phyloP scores from a whole-genome alignment of 2,888 invertebrate species.

The Meiosimyza platycephala region DNA sequence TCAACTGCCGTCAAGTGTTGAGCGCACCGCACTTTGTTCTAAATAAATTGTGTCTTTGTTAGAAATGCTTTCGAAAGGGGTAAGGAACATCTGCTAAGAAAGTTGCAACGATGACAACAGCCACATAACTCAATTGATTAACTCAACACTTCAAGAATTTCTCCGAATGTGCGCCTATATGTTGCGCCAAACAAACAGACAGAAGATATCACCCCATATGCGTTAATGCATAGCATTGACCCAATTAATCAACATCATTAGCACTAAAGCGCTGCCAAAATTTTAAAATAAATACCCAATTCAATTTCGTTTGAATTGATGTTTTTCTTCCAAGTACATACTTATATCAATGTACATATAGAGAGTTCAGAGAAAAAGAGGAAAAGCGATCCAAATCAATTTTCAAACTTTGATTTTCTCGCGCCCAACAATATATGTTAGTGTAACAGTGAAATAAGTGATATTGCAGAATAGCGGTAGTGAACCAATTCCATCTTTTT shows the following conservation, averaged over 20 bases:
- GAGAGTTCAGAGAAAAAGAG: no score
- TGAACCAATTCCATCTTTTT: no score
- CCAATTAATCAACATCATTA: conserved; percentile 61
- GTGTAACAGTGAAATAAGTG: no score
- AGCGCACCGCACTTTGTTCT: background rate
- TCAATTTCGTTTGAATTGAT: no score
- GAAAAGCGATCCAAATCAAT: no score
- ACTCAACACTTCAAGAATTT: conserved; percentile 10
- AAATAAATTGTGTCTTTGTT: background rate
- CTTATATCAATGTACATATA: no score
- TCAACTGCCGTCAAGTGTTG: background rate
- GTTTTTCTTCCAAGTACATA: no score
- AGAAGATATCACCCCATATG: background rate
- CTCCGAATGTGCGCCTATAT: conserved; percentile 2
- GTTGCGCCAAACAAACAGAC: no score
- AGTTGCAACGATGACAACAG: background rate
- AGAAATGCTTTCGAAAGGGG: background rate
- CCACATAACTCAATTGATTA: conserved; percentile 6
- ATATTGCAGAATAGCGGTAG: no score
- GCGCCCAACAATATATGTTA: no score
- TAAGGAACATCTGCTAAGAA: background rate
- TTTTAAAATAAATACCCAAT: background rate
- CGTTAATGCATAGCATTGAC: conserved; percentile 50
- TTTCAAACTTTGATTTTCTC: no score
- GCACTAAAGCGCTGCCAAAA: conserved; percentile 35